phyloP scores from a whole-genome alignment of 1,140 invertebrate species.

The Metopolophium dirhodum region DNA sequence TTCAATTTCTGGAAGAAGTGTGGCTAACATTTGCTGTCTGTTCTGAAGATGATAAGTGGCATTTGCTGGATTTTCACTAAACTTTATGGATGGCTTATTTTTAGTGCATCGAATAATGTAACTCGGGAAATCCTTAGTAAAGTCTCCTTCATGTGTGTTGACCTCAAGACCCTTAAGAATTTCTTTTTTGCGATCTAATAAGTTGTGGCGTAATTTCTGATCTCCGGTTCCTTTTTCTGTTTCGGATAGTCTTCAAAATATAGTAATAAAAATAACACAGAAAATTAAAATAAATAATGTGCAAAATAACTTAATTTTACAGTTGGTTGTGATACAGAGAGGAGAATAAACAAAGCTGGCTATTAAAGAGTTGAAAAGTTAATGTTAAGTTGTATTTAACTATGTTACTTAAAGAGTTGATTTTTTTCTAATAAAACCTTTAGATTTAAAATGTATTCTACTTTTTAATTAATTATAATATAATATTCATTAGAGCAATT shows the following conservation, averaged over 20 bases:
- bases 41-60: slow-evolving; percentile 56
- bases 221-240: not conserved
- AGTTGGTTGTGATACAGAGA: no score
- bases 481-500: no score
- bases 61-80: slow-evolving; percentile 58
- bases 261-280: not conserved
- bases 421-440: no score
- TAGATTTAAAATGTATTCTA: no score
- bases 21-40: slow-evolving; percentile 58
- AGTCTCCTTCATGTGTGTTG: not conserved
- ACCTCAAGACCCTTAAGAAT: slow-evolving; percentile 26
- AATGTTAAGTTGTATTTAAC: no score
- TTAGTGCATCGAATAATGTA: slow-evolving; percentile 57
- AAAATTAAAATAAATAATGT: not conserved
- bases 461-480: no score
- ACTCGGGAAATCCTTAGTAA: slow-evolving; percentile 58
- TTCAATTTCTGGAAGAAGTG: slow-evolving; percentile 59
- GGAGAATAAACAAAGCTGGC: no score
- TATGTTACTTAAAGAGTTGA: no score
- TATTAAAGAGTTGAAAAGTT: no score
- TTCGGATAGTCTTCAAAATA: not conserved
- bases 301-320: no score
- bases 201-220: slow-evolving; percentile 3
- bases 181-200: slow-evolving; percentile 43
- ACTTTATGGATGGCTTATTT: slow-evolving; percentile 57